These are phyloP conservation scores for Belgica antarctica DNA, from an alignment of 2,888 invertebrate species.

Conservation along the genomic window DNA sequence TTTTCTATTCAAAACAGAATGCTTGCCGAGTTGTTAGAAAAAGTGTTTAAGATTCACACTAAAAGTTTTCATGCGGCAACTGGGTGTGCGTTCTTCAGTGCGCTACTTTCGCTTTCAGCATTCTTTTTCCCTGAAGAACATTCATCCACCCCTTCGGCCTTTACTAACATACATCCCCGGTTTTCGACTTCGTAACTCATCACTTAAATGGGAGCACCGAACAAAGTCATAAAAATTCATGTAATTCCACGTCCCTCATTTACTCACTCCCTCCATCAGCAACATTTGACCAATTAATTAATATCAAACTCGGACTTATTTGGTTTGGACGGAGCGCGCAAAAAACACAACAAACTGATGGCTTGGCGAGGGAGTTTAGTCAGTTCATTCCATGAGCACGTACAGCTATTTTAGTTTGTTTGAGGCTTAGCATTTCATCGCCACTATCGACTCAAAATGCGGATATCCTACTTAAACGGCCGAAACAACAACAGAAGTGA, in stretches of 20 bases:
- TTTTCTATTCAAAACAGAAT: too few species aligned
- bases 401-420: not conserved
- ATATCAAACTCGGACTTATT: conserved; percentile 4
- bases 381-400: conserved; percentile 6
- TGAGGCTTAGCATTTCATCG: not conserved
- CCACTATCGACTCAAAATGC: conserved; percentile 3
- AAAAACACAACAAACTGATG: not conserved
- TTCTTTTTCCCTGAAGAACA: conserved; percentile 16
- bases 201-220: conserved; percentile 3
- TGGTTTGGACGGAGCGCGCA: not conserved
- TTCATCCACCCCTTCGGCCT: conserved; percentile 1
- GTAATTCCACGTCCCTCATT: not conserved
- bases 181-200: conserved; percentile 5
- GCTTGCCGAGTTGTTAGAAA: too few species aligned
- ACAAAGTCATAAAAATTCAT: conserved; percentile 7
- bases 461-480: conserved; percentile 29
- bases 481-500: not conserved
- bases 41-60: too few species aligned
- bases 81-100: conserved; percentile 7
- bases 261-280: not conserved
- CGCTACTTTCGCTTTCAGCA: not conserved
- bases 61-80: not conserved
- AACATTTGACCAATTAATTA: conserved; percentile 19
- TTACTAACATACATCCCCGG: not conserved
- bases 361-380: not conserved